Percentiles rank a stretch among this genome's conserved stretches.
Conservation (phyloP, 2,888 invertebrate species). For the Bimastos eiseni region DNA sequence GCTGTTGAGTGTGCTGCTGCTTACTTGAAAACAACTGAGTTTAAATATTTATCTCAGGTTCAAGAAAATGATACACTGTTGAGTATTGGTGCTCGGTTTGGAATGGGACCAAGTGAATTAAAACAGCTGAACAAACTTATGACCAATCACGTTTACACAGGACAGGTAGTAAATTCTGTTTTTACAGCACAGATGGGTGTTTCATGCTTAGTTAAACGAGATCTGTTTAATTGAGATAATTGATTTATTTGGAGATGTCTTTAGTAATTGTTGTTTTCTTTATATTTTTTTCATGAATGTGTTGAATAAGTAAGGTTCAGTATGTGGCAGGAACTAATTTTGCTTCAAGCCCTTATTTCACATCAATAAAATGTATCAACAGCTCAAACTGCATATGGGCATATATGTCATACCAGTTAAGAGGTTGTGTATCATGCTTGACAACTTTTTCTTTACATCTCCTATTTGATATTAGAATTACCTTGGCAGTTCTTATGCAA, state of each 20-base stretch:
- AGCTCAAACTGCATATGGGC: neutral
- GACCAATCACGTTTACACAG: neutral
- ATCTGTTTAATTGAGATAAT: neutral
- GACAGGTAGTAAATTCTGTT: conserved; percentile 9
- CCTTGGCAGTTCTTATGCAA: neutral
- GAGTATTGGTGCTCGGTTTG: conserved; percentile 18
- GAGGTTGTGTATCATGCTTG: neutral
- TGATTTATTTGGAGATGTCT: neutral
- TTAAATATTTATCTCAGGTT: neutral
- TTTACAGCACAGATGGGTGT: no score
- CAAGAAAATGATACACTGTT: conserved; percentile 5
- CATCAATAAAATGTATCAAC: neutral
- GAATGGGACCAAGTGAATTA: conserved; percentile 20
- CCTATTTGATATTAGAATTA: neutral
- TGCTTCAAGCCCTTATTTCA: neutral
- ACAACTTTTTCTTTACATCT: neutral
- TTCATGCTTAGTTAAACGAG: neutral
- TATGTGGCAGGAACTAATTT: neutral
- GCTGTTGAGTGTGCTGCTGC: neutral
- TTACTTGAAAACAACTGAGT: neutral
- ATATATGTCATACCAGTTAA: neutral
- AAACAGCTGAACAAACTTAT: conserved; percentile 23
- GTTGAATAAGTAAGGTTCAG: neutral
- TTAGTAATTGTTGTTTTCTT: neutral
- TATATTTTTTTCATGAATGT: neutral